Base-by-base conservation (phyloP, 1,140 invertebrate species). In the Tetraneura akinire region DNA sequence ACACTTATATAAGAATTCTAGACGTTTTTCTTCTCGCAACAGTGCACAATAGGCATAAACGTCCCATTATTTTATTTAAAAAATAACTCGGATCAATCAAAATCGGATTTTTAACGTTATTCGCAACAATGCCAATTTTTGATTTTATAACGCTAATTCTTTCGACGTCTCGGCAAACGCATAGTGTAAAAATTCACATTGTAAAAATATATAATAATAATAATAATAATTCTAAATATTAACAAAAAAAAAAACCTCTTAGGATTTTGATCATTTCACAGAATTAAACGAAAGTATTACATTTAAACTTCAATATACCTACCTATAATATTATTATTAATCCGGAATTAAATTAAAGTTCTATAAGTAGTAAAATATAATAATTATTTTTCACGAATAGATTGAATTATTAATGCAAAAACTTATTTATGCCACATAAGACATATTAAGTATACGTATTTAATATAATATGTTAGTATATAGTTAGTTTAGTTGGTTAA, bases 51-150 rank as follows among this genome's bases (percentile, higher is more conserved):
- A 29, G 73, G 21, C 51, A 74, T 74, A 57, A 51, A 32, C 53
- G 55, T 57, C 21, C 55, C n/a, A 18, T 57, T 76, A 42, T 76
- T 76, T 60, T 60, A 60, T 76, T 57, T 74, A 21, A 23, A 60
- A 55, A 26, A 49, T 70, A 26, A 49, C 14, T 10, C 21, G n/a
- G 4, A 45, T 26, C 42, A 16, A 4, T 26, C 13, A 47, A 49
- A 70, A 47, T 70, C 23, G 0, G 23, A 49, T 49, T 49, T 70
- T 11, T 49, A 70, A 49, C 2, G 16, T 14, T n/a, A n/a, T 32
- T n/a, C 29, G 32, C n/a, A n/a, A 37, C 8, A 64, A 14, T n/a
- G 32, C 0, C 11, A 66, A 45, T 23, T 32, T 23, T 32, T 1
- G 8, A 32, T 64, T 18, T 62, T 29, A 16, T 2, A 62, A 16